phyloP scores from a whole-genome alignment of 2,888 invertebrate species.

The Drosophila formosana region DNA sequence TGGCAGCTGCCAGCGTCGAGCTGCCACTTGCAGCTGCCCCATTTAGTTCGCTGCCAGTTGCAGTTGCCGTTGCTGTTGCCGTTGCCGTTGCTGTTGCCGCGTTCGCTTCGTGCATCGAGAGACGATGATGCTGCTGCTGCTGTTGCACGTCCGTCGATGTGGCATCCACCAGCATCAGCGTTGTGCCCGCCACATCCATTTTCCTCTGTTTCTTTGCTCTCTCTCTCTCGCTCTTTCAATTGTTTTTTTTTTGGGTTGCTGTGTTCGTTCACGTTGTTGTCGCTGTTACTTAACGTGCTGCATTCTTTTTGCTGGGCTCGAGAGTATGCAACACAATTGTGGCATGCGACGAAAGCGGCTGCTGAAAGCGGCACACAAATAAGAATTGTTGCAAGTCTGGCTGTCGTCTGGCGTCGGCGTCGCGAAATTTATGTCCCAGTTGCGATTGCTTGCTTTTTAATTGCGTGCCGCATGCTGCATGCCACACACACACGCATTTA shows the following conservation, averaged over 20 bases:
- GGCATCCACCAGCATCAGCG: conserved; percentile 80
- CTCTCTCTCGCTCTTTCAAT: conserved; percentile 2
- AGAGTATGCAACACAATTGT: conserved; percentile 41
- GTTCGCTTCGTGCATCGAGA: neutral
- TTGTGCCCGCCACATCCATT: conserved; percentile 77
- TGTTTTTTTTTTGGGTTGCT: neutral
- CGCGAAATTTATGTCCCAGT: conserved; percentile 62
- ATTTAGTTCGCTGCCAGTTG: neutral
- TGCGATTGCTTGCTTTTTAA: conserved; percentile 64
- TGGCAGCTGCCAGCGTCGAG: neutral
- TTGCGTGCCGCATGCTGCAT: conserved; percentile 61
- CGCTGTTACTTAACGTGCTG: conserved; percentile 3
- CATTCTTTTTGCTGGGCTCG: conserved; percentile 17
- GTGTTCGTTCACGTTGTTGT: neutral
- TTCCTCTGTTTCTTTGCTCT: neutral
- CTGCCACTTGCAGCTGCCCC: conserved; percentile 13
- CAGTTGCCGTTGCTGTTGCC: conserved; percentile 1
- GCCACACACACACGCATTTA: conserved; percentile 44
- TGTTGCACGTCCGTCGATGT: conserved; percentile 41
- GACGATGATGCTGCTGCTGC: neutral
- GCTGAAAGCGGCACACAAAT: conserved; percentile 13
- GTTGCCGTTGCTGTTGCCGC: conserved; percentile 1
- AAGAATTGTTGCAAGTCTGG: conserved; percentile 48
- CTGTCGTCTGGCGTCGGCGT: neutral
- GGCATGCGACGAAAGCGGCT: conserved; percentile 16